Conservation (phyloP, 2,888 invertebrate genomes). For the Bombylius discolor region DNA sequence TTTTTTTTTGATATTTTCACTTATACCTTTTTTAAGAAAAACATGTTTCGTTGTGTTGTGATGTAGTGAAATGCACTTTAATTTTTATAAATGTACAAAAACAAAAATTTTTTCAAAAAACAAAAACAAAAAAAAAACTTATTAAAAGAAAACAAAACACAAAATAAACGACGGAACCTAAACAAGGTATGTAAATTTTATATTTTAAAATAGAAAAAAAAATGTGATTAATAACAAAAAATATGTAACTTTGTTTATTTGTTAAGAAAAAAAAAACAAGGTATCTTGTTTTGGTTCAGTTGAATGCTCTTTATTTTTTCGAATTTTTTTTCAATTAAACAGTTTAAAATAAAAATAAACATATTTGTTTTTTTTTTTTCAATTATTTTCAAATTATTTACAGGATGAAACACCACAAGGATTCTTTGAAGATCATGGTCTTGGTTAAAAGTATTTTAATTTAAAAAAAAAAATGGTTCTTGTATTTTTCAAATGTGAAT, state of each 20-base stretch:
- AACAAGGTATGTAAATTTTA: constrained; percentile 15
- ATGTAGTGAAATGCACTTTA: no score
- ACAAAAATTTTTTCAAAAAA: neutral
- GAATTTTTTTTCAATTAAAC: constrained; percentile 9
- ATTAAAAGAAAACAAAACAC: constrained; percentile 5
- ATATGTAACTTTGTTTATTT: neutral
- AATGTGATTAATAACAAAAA: neutral
- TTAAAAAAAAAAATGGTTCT: no score
- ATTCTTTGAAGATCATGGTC: constrained; percentile 97
- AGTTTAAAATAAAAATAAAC: no score
- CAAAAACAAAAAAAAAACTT: constrained; percentile 1
- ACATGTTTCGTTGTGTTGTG: no score
- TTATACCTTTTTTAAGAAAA: no score
- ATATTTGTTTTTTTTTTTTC: no score
- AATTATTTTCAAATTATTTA: constrained; percentile 40
- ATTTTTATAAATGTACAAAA: no score
- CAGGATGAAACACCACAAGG: constrained; percentile 99
- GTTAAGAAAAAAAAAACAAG: neutral
- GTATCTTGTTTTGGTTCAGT: constrained; percentile 12
- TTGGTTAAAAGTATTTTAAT: constrained; percentile 51
- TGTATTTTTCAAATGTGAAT: no score
- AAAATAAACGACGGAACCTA: constrained; percentile 6
- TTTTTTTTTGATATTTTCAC: no score
- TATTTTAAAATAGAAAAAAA: no score
- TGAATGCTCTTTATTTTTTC: neutral